Evolutionary conservation across 2,888 invertebrate genomes (phyloP).

Genomic region (Nematopogon swammerdamellus): DNA sequence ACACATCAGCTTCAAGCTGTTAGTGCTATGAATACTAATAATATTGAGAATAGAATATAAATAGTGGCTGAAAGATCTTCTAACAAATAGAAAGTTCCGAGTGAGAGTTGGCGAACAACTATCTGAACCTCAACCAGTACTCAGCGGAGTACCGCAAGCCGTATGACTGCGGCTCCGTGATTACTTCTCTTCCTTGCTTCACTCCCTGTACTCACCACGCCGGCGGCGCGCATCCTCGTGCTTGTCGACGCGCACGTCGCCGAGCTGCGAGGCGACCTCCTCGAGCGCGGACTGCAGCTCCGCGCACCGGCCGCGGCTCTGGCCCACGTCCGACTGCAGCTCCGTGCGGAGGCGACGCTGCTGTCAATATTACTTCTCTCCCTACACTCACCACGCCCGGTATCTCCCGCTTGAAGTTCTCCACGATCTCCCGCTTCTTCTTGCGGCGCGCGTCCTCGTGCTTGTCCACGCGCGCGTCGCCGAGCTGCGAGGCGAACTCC

Average conservation of each 20-base stretch:
- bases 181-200: background rate
- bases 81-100: too few species aligned
- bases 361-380: slow-evolving; percentile 62
- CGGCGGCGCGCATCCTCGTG: slow-evolving; percentile 94
- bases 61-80: too few species aligned
- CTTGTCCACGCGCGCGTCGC: slow-evolving; percentile 95
- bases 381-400: slow-evolving; percentile 77
- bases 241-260: slow-evolving; percentile 95
- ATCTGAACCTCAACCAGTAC: too few species aligned
- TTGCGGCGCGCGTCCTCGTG: slow-evolving; percentile 93
- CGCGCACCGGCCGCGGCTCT: slow-evolving; percentile 80
- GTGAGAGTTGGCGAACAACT: too few species aligned
- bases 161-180: too few species aligned
- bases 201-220: slow-evolving; percentile 65
- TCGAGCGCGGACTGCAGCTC: slow-evolving; percentile 84
- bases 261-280: slow-evolving; percentile 84
- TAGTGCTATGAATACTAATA: too few species aligned
- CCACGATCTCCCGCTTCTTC: slow-evolving; percentile 89
- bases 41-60: too few species aligned
- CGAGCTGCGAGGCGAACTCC: slow-evolving; percentile 84
- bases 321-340: slow-evolving; percentile 51
- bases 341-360: slow-evolving; percentile 31
- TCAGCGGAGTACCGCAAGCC: too few species aligned
- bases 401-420: slow-evolving; percentile 84
- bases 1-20: too few species aligned